These are phyloP conservation scores for Heliconius hortense DNA, from an alignment of 2,888 invertebrate species.

Conservation along the genomic window DNA sequence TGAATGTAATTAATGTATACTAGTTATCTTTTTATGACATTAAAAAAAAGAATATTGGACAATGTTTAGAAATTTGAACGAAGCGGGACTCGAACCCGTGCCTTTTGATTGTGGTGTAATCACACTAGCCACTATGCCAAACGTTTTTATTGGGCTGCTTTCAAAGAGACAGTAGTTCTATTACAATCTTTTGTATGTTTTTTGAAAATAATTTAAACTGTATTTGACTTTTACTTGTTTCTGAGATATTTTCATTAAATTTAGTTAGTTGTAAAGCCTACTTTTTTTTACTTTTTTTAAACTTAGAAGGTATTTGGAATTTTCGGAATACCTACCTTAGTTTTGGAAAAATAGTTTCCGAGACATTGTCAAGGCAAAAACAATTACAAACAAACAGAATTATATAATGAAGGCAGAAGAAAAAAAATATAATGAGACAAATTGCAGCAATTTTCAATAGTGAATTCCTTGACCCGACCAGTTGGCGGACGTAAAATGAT, in stretches of 20 bases:
- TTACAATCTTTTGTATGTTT: background rate
- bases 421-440: constrained; percentile 47
- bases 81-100: background rate
- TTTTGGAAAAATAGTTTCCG: background rate
- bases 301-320: background rate
- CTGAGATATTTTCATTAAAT: background rate
- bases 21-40: background rate
- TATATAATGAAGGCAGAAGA: constrained; percentile 26
- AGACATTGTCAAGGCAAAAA: constrained; percentile 35
- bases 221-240: background rate
- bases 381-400: constrained; percentile 18
- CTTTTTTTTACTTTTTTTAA: no score
- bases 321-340: background rate
- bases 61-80: background rate
- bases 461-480: constrained; percentile 49
- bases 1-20: background rate
- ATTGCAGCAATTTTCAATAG: constrained; percentile 48
- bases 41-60: background rate
- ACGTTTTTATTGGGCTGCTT: background rate
- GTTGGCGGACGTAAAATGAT: constrained; percentile 38
- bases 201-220: background rate
- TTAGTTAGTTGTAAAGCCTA: no score
- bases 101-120: background rate
- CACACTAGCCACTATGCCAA: background rate
- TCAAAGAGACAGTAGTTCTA: background rate